A percentile compares a stretch with the other conserved stretches of the same genome.
phyloP scores from a whole-genome alignment of 2,113 vertebrate genomes.

The Pongo abelii region DNA sequence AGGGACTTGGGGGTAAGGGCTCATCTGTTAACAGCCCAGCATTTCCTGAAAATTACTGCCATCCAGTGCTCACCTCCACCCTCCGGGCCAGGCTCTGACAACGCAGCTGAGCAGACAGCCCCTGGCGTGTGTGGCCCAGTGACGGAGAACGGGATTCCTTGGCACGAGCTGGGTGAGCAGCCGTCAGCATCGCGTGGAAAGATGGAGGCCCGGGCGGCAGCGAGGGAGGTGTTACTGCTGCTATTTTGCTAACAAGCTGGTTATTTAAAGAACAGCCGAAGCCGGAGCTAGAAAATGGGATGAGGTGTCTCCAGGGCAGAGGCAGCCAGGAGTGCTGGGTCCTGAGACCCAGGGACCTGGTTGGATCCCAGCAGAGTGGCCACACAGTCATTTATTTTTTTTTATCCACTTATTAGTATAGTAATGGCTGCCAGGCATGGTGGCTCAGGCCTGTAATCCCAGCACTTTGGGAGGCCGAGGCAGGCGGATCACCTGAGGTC shows the following conservation, averaged over 20 bases:
- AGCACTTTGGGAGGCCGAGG: too few species aligned
- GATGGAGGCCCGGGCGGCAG: constrained; percentile 66
- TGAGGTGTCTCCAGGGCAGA: constrained; percentile 41
- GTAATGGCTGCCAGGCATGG: not conserved
- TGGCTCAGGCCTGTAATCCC: too few species aligned
- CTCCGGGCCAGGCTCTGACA: not conserved
- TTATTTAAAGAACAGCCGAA: constrained; percentile 72
- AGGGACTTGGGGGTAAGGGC: not conserved
- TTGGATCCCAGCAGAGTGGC: not conserved
- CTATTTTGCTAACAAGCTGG: constrained; percentile 74
- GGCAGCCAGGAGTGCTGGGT: not conserved
- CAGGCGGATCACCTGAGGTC: too few species aligned
- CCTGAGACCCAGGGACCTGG: not conserved
- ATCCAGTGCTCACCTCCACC: not conserved
- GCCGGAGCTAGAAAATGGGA: not conserved
- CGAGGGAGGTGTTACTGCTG: constrained; percentile 80
- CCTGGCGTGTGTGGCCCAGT: constrained; percentile 58
- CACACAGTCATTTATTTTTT: not conserved
- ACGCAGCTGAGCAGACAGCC: constrained; percentile 20
- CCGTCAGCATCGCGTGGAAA: constrained; percentile 65
- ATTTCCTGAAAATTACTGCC: not conserved
- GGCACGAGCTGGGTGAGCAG: constrained; percentile 65
- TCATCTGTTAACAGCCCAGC: not conserved
- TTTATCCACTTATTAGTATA: not conserved
- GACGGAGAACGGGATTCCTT: constrained; percentile 72